These are phyloP conservation scores for Avahi laniger DNA, from an alignment of 2,797 vertebrate genomes.

Conservation along the genomic window DNA sequence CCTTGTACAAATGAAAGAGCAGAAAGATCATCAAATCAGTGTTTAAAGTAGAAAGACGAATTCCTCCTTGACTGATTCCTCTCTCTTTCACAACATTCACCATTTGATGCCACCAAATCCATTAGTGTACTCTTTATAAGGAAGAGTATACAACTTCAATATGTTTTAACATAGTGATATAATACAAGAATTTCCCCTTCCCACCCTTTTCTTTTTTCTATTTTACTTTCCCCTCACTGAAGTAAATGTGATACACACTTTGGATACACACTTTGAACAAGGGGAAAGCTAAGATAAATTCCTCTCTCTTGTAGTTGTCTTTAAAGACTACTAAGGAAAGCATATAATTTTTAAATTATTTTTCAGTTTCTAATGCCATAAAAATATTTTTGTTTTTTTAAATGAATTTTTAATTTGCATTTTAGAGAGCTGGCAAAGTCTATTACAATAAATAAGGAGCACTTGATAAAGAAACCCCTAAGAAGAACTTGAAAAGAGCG, in stretches of 20 bases:
- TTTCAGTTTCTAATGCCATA: neutral
- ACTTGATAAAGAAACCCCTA: neutral
- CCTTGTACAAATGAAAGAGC: neutral
- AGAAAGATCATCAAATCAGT: neutral
- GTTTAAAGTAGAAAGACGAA: neutral
- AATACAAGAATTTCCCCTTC: neutral
- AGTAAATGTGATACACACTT: neutral
- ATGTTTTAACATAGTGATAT: neutral
- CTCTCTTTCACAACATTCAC: neutral
- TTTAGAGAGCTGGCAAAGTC: neutral
- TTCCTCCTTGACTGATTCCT: neutral
- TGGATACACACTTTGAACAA: neutral
- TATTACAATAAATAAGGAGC: neutral
- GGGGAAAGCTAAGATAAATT: neutral
- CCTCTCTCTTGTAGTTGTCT: neutral
- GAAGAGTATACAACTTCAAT: neutral
- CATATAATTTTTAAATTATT: neutral
- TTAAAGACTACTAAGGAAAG: neutral
- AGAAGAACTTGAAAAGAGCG: neutral
- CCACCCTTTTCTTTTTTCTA: neutral
- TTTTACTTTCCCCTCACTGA: neutral
- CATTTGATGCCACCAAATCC: neutral
- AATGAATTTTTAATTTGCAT: neutral
- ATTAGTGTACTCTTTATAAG: neutral
- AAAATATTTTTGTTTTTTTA: neutral